Conservation (phyloP, 2,888 invertebrate genomes). For the Carcina quercana region DNA sequence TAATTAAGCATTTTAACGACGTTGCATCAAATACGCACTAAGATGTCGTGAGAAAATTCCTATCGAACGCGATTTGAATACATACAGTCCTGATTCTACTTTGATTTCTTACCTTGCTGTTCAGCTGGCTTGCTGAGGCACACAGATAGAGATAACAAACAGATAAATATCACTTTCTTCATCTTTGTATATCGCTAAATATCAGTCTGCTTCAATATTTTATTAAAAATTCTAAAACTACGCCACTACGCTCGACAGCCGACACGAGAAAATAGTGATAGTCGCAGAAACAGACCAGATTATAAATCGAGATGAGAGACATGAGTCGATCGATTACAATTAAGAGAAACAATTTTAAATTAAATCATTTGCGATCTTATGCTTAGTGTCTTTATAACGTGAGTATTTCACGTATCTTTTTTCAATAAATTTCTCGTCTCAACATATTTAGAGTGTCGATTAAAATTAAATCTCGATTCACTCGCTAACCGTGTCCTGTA, state of each 20-base stretch:
- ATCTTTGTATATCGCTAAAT: conserved; percentile 29
- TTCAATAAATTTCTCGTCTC: too few species aligned
- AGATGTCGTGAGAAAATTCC: conserved; percentile 34
- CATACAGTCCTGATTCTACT: conserved; percentile 21
- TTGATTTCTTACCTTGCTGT: conserved; percentile 13
- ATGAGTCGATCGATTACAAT: background rate
- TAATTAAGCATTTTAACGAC: background rate
- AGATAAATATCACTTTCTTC: conserved; percentile 54
- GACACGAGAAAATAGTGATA: conserved; percentile 2
- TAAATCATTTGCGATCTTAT: too few species aligned
- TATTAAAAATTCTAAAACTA: conserved; percentile 7
- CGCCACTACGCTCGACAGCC: conserved; percentile 1
- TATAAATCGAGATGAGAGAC: background rate
- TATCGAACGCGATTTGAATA: conserved; percentile 32
- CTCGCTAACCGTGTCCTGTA: too few species aligned
- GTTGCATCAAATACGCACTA: conserved; percentile 36
- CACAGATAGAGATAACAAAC: conserved; percentile 34
- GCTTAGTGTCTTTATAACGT: too few species aligned
- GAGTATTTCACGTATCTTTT: too few species aligned
- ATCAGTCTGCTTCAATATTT: conserved; percentile 8
- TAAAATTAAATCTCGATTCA: too few species aligned
- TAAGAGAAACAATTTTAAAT: background rate
- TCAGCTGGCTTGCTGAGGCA: conserved; percentile 2
- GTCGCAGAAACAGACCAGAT: background rate
- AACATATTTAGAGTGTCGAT: too few species aligned